Conservation (phyloP, 2,888 invertebrate species). For the Andrena minutula region DNA sequence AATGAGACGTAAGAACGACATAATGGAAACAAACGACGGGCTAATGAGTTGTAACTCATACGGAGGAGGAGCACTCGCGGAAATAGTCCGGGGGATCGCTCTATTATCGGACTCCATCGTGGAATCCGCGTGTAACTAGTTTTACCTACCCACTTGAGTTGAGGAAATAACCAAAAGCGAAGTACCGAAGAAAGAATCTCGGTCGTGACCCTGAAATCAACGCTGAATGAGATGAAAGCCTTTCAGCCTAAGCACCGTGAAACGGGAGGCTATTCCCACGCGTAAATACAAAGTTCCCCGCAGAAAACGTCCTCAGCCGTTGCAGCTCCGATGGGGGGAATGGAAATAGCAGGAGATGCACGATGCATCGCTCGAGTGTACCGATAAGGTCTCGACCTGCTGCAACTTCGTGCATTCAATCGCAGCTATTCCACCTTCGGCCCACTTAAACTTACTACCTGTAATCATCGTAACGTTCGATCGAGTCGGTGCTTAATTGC, state of each 20-base stretch:
- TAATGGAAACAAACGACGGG: constrained; percentile 56
- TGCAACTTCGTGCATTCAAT: constrained; percentile 75
- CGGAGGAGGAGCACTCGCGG: not conserved
- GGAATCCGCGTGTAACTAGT: not conserved
- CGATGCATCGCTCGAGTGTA: constrained; percentile 57
- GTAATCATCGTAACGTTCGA: constrained; percentile 60
- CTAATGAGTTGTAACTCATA: constrained; percentile 55
- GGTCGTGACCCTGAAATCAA: constrained; percentile 6
- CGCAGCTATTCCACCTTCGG: constrained; percentile 63
- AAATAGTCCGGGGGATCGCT: not conserved
- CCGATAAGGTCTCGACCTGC: constrained; percentile 77
- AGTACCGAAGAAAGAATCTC: not conserved
- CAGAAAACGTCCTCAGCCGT: constrained; percentile 41
- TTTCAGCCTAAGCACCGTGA: not conserved
- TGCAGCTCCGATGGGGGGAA: constrained; percentile 47
- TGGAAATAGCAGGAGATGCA: constrained; percentile 59
- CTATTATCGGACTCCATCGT: not conserved
- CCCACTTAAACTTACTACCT: constrained; percentile 65
- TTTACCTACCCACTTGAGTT: not conserved
- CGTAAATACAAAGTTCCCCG: constrained; percentile 34
- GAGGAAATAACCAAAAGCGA: not conserved
- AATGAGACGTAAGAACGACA: constrained; percentile 39
- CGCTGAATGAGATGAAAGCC: not conserved
- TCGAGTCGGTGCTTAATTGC: constrained; percentile 37
- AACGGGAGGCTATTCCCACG: constrained; percentile 42